A percentile compares a stretch with the other conserved stretches of the same genome.
Conservation (phyloP, 2,113 vertebrate genomes). For the Megalops atlanticus region DNA sequence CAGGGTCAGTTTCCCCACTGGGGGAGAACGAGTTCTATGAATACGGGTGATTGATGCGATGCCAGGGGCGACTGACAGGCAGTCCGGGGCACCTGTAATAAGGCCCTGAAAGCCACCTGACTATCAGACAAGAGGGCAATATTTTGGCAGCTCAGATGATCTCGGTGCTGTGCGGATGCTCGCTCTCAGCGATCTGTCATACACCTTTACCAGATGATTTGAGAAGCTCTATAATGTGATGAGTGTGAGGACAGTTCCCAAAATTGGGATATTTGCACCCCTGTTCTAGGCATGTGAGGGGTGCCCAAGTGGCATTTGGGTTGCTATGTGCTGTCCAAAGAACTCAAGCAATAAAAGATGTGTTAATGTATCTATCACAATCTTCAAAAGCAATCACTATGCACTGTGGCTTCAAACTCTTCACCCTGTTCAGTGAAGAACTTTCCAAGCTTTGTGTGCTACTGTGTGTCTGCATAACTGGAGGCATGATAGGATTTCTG, state of each 20-base stretch:
- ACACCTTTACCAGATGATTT: background rate
- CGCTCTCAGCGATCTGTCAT: background rate
- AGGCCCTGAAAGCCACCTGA: constrained; percentile 24
- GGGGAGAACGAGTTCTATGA: constrained; percentile 21
- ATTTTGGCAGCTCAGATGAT: background rate
- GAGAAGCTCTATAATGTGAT: background rate
- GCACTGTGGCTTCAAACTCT: background rate
- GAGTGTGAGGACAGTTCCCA: no score
- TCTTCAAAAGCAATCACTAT: background rate
- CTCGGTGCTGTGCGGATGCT: background rate
- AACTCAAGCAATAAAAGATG: no score
- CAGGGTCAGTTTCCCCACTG: constrained; percentile 24
- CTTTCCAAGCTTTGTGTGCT: background rate
- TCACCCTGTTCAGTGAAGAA: background rate
- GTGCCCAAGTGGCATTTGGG: no score
- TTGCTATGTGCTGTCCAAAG: no score
- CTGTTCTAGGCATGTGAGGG: no score
- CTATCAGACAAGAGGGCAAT: background rate
- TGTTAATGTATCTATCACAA: no score
- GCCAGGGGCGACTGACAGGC: constrained; percentile 9
- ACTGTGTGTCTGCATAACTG: background rate
- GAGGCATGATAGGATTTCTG: no score
- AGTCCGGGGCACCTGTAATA: background rate
- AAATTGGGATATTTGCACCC: no score
- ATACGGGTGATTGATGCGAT: constrained; percentile 6